phyloP scores from a whole-genome alignment of 2,888 invertebrate genomes.

The Julus scandinavius region DNA sequence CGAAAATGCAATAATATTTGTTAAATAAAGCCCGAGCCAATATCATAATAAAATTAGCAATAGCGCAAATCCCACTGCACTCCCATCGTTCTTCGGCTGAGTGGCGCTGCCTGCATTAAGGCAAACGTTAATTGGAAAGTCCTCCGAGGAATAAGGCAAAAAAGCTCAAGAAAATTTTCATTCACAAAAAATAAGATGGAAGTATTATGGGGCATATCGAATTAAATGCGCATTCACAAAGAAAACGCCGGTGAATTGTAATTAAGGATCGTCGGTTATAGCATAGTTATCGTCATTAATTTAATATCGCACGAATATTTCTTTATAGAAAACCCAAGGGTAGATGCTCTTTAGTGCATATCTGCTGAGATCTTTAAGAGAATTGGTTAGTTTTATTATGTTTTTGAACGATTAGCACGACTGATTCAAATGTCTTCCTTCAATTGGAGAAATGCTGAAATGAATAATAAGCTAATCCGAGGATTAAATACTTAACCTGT shows the following conservation, averaged over 20 bases:
- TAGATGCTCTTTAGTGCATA: too few relatives aligned
- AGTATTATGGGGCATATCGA: background rate
- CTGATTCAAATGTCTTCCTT: too few relatives aligned
- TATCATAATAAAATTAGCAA: conserved; percentile 31
- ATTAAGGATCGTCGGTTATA: background rate
- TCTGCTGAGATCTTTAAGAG: too few relatives aligned
- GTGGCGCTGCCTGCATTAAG: background rate
- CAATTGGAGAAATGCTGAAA: too few relatives aligned
- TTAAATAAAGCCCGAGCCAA: background rate
- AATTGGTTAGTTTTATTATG: too few relatives aligned
- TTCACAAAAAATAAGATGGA: background rate
- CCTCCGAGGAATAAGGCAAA: background rate
- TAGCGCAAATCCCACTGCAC: conserved; percentile 1
- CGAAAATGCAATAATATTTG: background rate
- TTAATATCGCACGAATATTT: background rate
- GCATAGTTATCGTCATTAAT: conserved; percentile 14
- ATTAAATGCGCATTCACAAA: conserved; percentile 11
- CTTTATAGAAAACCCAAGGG: too few relatives aligned
- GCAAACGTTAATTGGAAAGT: conserved; percentile 14
- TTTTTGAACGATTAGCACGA: too few relatives aligned
- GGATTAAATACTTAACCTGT: too few relatives aligned
- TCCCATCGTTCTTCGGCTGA: background rate
- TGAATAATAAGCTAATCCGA: too few relatives aligned
- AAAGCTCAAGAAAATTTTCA: background rate
- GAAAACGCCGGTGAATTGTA: background rate